Base-by-base conservation (phyloP, 2,797 vertebrate species). In the Ctenochaetus hawaiiensis region DNA sequence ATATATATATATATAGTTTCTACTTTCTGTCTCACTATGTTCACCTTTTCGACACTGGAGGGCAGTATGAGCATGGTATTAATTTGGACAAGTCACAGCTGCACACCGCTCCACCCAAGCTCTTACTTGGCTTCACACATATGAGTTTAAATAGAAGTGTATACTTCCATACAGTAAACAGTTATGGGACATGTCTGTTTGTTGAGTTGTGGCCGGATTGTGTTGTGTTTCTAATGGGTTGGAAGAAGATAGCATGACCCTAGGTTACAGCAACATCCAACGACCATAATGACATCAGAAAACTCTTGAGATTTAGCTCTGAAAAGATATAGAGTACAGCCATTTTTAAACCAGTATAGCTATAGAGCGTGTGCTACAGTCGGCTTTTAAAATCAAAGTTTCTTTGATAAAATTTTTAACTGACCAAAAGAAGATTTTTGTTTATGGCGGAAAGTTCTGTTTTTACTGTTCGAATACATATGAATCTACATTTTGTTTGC, bases 41-140 rank as follows among this genome's bases (percentile, higher is more conserved):
- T 72, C 56, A 14, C 13, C 45, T 6, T 48, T 72, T 68, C 0
- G 53, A 13, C 91, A 92, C 94, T 90, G 70, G 93, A 80, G 91
- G 92, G 91, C 93, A 95, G 92, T 93, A 72, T 90, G 67, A 84
- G 82, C 78, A 51, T 67, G 70, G 41, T 5, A 66, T 22, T 82
- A 68, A 81, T 8, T n/a, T 20, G 5, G 16, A 18, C 49, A 7
- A n/a, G 14, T 39, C 37, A 41, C 61, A 56, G 57, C 23, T 66
- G 52, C 44, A 57, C 1, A 16, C 22, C 57, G 30, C 20, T 65
- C 59, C 45, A 58, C 44, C 45, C 9, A 48, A 1, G 37, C 37
- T 26, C 20, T 8, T 23, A 2, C 41, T 23, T 9, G 12, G 18
- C 8, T 3, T 7, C 30, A 18, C 51, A 5, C 37, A 49, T 12